phyloP scores from a whole-genome alignment of 2,888 invertebrate species.

The Xylota sylvarum region DNA sequence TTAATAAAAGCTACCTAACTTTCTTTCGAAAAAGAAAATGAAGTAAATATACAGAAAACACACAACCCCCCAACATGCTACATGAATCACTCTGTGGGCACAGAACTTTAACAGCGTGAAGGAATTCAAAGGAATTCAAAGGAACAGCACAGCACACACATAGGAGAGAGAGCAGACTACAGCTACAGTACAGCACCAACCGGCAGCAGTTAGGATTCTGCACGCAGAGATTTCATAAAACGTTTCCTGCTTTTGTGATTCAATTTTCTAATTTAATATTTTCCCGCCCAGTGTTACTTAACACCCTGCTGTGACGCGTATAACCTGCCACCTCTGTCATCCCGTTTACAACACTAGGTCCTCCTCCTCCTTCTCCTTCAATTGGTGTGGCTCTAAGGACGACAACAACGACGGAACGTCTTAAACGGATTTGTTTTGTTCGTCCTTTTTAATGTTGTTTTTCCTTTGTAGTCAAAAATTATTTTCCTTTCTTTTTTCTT shows the following conservation, averaged over 20 bases:
- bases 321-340: constrained; percentile 51
- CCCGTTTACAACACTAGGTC: background rate
- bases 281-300: constrained; percentile 63
- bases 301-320: constrained; percentile 61
- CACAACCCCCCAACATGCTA: constrained; percentile 29
- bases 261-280: constrained; percentile 71
- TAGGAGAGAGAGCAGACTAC: background rate
- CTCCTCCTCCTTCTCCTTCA: background rate
- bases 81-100: constrained; percentile 42
- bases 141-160: background rate
- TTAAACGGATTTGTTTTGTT: constrained; percentile 65
- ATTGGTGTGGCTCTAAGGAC: background rate
- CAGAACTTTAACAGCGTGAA: constrained; percentile 31
- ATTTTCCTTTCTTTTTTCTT: constrained; percentile 34
- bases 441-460: constrained; percentile 62
- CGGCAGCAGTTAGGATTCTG: constrained; percentile 44
- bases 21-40: constrained; percentile 7
- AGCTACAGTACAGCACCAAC: background rate
- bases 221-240: constrained; percentile 68
- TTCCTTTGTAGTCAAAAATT: constrained; percentile 56
- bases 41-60: constrained; percentile 22
- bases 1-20: constrained; percentile 44
- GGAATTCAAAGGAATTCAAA: constrained; percentile 30
- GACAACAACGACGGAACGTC: constrained; percentile 39
- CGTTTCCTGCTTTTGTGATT: constrained; percentile 66